phyloP scores from a whole-genome alignment of 2,797 vertebrate genomes.

The Dromococcyx pavoninus region DNA sequence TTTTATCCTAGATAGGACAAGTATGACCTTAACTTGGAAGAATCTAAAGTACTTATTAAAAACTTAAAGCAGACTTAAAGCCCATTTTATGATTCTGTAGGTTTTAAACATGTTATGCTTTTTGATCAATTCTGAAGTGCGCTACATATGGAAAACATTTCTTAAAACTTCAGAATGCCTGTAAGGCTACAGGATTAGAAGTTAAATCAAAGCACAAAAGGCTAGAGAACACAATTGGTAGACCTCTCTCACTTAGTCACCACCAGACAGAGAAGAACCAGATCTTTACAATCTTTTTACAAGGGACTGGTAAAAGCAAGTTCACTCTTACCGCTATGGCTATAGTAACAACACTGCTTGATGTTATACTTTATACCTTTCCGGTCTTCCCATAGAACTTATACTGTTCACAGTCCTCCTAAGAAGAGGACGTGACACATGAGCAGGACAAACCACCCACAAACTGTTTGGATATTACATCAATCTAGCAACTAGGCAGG shows the following conservation, averaged over 20 bases:
- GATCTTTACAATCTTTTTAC: background rate
- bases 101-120: background rate
- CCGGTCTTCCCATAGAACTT: background rate
- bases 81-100: background rate
- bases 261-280: background rate
- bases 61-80: slow-evolving; percentile 1
- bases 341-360: background rate
- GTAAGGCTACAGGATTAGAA: background rate
- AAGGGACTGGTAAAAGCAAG: background rate
- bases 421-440: fast-evolving
- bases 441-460: background rate
- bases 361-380: background rate
- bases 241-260: background rate
- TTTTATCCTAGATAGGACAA: slow-evolving; percentile 14
- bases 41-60: slow-evolving; percentile 6
- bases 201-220: slow-evolving; percentile 10
- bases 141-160: slow-evolving; percentile 27
- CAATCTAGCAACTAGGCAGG: background rate
- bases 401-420: background rate
- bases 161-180: slow-evolving; percentile 16
- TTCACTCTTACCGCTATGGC: background rate
- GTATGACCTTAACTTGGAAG: background rate
- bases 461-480: background rate
- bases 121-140: background rate
- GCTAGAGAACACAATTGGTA: background rate